Base-by-base conservation (phyloP, 1,140 invertebrate species). In the Lamellibrachia luymesi region DNA sequence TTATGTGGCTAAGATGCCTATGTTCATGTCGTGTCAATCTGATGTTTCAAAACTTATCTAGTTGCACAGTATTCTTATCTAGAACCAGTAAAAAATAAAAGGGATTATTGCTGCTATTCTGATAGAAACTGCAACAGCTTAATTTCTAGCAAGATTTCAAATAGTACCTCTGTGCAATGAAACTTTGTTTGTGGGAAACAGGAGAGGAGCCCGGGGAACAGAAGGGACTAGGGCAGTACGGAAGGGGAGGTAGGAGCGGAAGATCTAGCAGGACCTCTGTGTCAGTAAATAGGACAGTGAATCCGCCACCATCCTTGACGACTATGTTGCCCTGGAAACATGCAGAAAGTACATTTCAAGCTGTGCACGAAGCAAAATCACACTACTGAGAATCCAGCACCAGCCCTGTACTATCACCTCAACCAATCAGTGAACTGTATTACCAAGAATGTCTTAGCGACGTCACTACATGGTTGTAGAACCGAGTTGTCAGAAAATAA, bases 211-310 rank as follows among this genome's bases (percentile, higher is more conserved):
- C 64, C 2, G 64, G 64, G 64, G 64, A 80, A 80, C 64, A 80
- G 17, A 80, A 80, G 64, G 64, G 64, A 22, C 64, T 80, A 17
- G 64, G 64, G 64, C 25, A 22, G 64, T 80, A 22, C 13, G 64
- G 64, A 17, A 80, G 64, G 64, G 64, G 64, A 80, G 64, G 64
- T 2, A 80, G 64, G 17, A 80, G 64, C 0, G 64, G 64, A 2
- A 10, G 17, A 80, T 80, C 17, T 22, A 80, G 17, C 13, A 99
- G 96, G 94, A 97, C 97, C 96, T 99, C 99, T 2, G 99, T 98
- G 96, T 99, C 99, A 94, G 98, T 98, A 95, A 99, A 99, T 50
- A 99, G 97, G 0, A 99, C 98, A 95, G 99, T 98, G 4, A 98
- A 98, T 0, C 99, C 99, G 17, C 99, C 99, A 25, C 98, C 98